Evolutionary conservation across 2,888 invertebrate species (phyloP).

Genomic region (Cotesia congregata): DNA sequence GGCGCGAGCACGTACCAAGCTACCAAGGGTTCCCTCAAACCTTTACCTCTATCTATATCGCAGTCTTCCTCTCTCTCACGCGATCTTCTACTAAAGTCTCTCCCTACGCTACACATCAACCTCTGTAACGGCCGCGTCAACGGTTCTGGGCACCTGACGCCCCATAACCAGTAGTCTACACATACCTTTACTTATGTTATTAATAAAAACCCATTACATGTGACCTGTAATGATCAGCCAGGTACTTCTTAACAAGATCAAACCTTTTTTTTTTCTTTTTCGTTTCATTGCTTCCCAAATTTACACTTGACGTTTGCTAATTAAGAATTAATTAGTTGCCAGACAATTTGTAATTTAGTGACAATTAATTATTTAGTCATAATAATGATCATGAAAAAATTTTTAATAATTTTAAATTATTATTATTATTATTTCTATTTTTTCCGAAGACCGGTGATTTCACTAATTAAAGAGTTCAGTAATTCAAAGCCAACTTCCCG

Average conservation of each 20-base stretch:
- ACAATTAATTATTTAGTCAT: no score
- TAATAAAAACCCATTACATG: conserved; percentile 17
- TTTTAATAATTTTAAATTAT: no score
- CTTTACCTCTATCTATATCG: conserved; percentile 31
- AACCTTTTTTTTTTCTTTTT: conserved; percentile 2
- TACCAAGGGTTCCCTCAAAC: conserved; percentile 20
- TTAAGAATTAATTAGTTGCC: not conserved
- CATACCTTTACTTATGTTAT: not conserved
- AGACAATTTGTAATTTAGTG: no score
- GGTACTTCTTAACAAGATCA: conserved; percentile 29
- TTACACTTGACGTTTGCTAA: not conserved
- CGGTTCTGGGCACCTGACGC: conserved; percentile 68
- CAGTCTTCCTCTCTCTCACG: conserved; percentile 30
- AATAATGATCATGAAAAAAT: no score
- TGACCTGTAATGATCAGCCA: conserved; percentile 1
- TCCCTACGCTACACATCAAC: conserved; percentile 1
- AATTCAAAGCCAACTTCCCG: no score
- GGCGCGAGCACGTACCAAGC: conserved; percentile 37
- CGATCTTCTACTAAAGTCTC: not conserved
- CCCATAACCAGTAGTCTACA: conserved; percentile 54
- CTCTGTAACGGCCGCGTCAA: conserved; percentile 67
- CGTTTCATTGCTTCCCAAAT: not conserved
- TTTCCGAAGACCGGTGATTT: no score
- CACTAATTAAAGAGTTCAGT: no score
- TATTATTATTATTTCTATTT: no score